A percentile compares a stretch with the other conserved stretches of the same genome.
These are phyloP conservation scores for Dreissena rostriformis DNA, from an alignment of 1,140 invertebrate species.

Conservation along the genomic window DNA sequence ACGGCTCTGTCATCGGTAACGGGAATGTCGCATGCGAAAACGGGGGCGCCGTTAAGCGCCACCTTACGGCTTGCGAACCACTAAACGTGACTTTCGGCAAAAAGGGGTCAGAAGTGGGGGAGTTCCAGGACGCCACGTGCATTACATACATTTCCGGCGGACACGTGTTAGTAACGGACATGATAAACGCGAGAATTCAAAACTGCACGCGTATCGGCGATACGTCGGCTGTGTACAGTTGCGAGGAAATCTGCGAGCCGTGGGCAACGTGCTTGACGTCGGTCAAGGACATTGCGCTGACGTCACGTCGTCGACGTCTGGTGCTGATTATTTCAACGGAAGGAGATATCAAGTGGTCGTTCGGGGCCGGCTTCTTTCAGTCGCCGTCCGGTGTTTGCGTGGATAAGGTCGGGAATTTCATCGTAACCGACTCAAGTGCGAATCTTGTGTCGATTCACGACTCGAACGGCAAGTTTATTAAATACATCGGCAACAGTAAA, in stretches of 20 bases:
- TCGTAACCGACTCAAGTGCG: conserved; percentile 49
- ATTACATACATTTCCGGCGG: conserved; percentile 33
- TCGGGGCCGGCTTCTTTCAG: conserved; percentile 46
- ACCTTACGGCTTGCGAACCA: neutral
- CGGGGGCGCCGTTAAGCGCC: neutral
- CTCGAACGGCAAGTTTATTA: conserved; percentile 24
- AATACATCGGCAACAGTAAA: conserved; percentile 19
- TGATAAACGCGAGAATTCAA: conserved; percentile 60
- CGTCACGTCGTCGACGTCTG: conserved; percentile 45
- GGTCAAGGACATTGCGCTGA: conserved; percentile 51
- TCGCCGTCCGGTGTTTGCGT: conserved; percentile 56
- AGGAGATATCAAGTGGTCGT: conserved; percentile 46
- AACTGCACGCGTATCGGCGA: conserved; percentile 34
- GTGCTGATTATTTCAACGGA: conserved; percentile 54
- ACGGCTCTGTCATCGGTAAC: conserved; percentile 3
- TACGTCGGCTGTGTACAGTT: conserved; percentile 24
- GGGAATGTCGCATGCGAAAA: neutral
- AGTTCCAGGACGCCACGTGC: conserved; percentile 61
- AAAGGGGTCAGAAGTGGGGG: conserved; percentile 48
- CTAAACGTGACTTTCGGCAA: conserved; percentile 40
- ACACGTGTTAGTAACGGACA: conserved; percentile 60
- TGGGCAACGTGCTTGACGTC: conserved; percentile 41
- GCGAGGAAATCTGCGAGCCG: conserved; percentile 56
- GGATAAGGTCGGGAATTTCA: conserved; percentile 30
- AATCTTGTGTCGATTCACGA: conserved; percentile 48